Percentiles rank a stretch among this genome's conserved stretches.
These are phyloP conservation scores for Cnemophilus loriae DNA, from an alignment of 2,113 vertebrate species.

Conservation along the genomic window DNA sequence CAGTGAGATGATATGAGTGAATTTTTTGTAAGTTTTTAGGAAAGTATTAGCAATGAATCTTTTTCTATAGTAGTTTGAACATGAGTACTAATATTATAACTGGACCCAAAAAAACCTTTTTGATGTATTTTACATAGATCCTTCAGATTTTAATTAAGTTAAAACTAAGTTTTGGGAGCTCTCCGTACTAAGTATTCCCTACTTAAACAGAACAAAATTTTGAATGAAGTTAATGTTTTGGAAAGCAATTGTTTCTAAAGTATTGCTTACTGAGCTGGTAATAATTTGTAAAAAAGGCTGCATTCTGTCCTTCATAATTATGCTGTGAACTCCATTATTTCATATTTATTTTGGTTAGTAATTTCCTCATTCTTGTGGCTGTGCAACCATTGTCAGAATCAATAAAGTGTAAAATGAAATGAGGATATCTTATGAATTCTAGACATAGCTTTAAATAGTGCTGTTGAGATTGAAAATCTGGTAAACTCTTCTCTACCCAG, in stretches of 20 bases:
- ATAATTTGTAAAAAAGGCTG: neutral
- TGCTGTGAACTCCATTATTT: neutral
- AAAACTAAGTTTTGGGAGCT: neutral
- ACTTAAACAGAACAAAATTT: neutral
- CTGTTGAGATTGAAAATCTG: neutral
- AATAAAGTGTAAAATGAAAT: neutral
- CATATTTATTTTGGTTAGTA: neutral
- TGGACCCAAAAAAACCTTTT: neutral
- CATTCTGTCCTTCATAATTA: neutral
- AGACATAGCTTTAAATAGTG: neutral
- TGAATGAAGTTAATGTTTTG: neutral
- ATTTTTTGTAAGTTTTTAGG: neutral
- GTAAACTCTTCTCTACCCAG: neutral
- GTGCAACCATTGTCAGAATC: neutral
- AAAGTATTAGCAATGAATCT: neutral
- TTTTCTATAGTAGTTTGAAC: neutral
- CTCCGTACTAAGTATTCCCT: rapidly evolving
- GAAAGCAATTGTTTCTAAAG: neutral
- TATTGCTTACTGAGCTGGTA: neutral
- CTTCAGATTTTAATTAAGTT: neutral
- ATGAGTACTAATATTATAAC: neutral
- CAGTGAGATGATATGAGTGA: neutral
- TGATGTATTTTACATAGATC: neutral
- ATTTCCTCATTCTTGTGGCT: neutral
- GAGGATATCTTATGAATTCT: rapidly evolving